Conservation (phyloP, 2,888 invertebrate species). For the Rutpela maculata region DNA sequence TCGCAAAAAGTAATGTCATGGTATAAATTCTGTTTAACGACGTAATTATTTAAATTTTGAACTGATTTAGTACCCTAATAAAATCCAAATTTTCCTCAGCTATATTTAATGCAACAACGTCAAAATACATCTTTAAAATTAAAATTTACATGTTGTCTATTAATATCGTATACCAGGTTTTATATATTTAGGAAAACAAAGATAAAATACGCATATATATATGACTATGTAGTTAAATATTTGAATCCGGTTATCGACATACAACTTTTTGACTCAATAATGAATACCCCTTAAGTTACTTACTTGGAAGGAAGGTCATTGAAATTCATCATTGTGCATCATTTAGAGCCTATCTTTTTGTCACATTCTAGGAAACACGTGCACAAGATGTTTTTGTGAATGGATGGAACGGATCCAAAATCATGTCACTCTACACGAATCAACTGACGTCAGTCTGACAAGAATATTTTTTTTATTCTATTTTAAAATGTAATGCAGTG, state of each 20-base stretch:
- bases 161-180: not conserved
- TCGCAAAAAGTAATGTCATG: not conserved
- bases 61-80: not conserved
- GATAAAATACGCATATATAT: not conserved
- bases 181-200: not conserved
- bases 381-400: slow-evolving; percentile 8
- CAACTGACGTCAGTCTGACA: slow-evolving; percentile 19
- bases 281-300: not conserved
- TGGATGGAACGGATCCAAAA: slow-evolving; percentile 21
- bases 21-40: not conserved
- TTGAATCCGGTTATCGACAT: not conserved
- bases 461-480: not conserved
- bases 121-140: not conserved
- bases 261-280: not conserved
- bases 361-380: not conserved
- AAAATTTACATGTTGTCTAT: not conserved
- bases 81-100: not conserved
- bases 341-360: not conserved
- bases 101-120: not conserved
- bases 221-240: too few species aligned
- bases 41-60: too few species aligned
- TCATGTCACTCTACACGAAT: slow-evolving; percentile 1
- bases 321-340: not conserved
- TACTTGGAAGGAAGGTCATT: not conserved
- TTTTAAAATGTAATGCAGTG: slow-evolving; percentile 1